phyloP scores from a whole-genome alignment of 2,113 vertebrate species.

The Corythornis cristatus region DNA sequence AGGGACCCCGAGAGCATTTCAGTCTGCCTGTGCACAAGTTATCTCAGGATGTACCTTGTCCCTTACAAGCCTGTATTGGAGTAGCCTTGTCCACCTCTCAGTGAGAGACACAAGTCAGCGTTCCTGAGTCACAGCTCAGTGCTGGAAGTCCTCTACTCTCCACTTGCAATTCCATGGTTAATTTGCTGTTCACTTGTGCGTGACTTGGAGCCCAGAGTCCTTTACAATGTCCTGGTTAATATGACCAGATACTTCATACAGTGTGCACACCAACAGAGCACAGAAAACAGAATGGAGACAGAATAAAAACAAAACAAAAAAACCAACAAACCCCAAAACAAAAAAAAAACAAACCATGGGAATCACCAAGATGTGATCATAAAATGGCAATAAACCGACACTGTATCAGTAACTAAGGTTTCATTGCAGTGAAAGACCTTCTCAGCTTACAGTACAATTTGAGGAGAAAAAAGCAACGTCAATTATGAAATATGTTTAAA shows the following conservation, averaged over 20 bases:
- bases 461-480: not conserved
- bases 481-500: not conserved
- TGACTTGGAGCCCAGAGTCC: not conserved
- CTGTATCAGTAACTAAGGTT: fast-evolving
- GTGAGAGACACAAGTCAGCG: not conserved
- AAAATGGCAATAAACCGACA: not conserved
- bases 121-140: not conserved
- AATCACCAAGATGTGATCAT: not conserved
- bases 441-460: not conserved
- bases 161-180: not conserved
- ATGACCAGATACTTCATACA: not conserved
- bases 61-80: not conserved
- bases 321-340: not conserved
- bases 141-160: not conserved
- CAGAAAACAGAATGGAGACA: not conserved
- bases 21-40: not conserved
- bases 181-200: not conserved
- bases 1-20: not conserved
- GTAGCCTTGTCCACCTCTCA: not conserved
- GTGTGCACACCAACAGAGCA: not conserved
- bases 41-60: not conserved
- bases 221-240: not conserved
- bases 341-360: not conserved
- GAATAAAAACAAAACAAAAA: not conserved
- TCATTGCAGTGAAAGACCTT: not conserved